Percentiles rank a stretch among this genome's conserved stretches.
These are phyloP conservation scores for Phoebastria nigripes DNA, from an alignment of 2,797 vertebrate genomes.

Conservation along the genomic window DNA sequence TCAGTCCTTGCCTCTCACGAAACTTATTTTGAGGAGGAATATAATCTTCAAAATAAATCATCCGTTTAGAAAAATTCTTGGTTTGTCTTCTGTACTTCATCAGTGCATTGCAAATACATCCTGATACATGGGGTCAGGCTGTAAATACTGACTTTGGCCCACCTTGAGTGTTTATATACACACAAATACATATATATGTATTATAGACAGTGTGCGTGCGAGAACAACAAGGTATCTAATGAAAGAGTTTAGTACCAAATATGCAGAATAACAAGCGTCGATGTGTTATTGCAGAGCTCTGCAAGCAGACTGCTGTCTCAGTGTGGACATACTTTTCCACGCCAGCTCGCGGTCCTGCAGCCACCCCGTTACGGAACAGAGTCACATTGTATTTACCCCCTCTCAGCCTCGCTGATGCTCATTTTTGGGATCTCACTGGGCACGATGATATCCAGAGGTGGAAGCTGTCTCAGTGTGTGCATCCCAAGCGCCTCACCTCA, in stretches of 20 bases:
- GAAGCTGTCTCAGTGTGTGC: fast-evolving
- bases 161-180: background rate
- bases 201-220: fast-evolving
- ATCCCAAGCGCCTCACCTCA: background rate
- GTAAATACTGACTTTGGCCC: background rate
- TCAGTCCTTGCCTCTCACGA: background rate
- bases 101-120: background rate
- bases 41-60: background rate
- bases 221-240: background rate
- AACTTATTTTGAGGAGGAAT: background rate
- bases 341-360: background rate
- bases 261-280: background rate
- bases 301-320: background rate
- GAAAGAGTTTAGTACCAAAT: background rate
- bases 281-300: background rate
- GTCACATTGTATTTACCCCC: fast-evolving
- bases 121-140: background rate
- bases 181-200: fast-evolving
- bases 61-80: background rate
- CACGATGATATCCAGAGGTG: background rate
- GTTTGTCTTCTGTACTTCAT: background rate
- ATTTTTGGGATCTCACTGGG: background rate
- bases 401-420: background rate
- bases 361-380: background rate
- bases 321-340: background rate